Evolutionary conservation across 2,888 invertebrate species (phyloP), one percentile per base, ranked within the genome.

Genomic region (Trachelus troglodyta): DNA sequence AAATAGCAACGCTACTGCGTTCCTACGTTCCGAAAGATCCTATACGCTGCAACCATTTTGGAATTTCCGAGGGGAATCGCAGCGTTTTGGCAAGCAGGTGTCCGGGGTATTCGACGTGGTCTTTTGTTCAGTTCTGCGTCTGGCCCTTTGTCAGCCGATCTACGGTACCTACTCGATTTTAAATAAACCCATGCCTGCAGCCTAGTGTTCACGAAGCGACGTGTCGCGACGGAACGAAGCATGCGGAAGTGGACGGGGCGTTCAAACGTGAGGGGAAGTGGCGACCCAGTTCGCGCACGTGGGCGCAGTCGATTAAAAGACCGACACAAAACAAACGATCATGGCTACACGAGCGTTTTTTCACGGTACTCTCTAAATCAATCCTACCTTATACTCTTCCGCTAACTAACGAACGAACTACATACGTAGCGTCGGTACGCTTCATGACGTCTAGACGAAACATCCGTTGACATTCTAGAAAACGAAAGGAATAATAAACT

Each of bases 191-290:
- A 23, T 56, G 23, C 56, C 56, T 56, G 23, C 23, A 56, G 56
- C 56, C 56, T 56, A 56, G 56, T 9, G 23, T 23, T 56, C 56
- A 56, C 23, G 23, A 56, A 23, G 56, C 56, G 56, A 56, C 23
- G 56, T 56, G 23, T 56, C 56, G 23, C 56, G 56, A 56, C 11
- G 74, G 76, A 69, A 79, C 76, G 80, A 82, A 82, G 84, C 80
- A 87, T 81, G 83, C 86, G 88, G 85, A 88, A 87, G 85, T 84
- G 23, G 56, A 3, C 56, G 56, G 23, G 23, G 81, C 83, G 84
- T 85, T 84, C 82, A 81, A 81, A 77, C 81, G 81, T 80, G 80
- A 84, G 82, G 83, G 86, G 87, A 87, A 88, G 82, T 86, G 83
- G 77, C 83, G 87, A 86, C 86, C 86, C 74, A 87, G 81, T 87